Conservation (phyloP, 1,140 invertebrate genomes). For the Plutomurus gul region DNA sequence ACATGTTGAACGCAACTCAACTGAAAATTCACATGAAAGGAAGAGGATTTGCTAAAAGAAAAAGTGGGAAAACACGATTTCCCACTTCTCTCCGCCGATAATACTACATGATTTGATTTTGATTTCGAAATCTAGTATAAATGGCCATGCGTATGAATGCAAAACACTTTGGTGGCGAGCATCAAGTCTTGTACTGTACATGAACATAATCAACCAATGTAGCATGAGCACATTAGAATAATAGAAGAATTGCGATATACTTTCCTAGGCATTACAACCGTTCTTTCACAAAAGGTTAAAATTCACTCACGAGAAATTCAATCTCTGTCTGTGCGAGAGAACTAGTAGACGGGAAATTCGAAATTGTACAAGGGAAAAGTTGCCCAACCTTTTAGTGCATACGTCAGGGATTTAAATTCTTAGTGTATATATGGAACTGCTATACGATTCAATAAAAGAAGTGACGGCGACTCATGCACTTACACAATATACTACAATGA, state of each 20-base stretch:
- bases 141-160: no score
- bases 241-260: no score
- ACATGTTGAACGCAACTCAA: not conserved
- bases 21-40: constrained; percentile 13
- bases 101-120: constrained; percentile 15
- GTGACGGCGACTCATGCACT: not conserved
- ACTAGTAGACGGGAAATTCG: no score
- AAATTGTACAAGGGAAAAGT: not conserved
- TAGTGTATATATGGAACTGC: not conserved
- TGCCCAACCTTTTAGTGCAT: not conserved
- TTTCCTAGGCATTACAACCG: no score
- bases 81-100: not conserved
- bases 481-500: constrained; percentile 9
- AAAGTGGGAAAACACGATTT: constrained; percentile 33
- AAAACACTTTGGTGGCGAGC: no score
- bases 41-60: not conserved
- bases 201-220: no score
- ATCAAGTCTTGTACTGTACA: no score
- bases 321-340: no score
- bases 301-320: no score
- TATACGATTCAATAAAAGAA: not conserved
- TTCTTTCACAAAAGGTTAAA: no score
- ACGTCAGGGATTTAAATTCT: constrained; percentile 1
- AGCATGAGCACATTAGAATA: no score
- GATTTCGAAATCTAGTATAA: no score